Conservation (phyloP, 2,888 invertebrate species). For the Drosophila birchii region DNA sequence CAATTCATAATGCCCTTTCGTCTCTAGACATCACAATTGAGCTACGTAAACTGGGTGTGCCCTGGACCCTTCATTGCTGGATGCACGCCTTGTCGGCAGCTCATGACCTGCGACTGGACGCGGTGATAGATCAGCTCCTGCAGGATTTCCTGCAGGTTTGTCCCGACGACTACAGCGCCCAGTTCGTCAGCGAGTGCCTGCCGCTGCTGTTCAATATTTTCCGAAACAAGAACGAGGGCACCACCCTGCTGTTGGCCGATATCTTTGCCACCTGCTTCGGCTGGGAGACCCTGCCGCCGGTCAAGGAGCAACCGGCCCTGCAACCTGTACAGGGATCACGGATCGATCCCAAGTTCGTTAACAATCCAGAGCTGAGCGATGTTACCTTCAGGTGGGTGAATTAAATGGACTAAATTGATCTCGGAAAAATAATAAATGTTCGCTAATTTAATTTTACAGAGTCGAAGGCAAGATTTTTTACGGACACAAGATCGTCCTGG, state of each 20-base stretch:
- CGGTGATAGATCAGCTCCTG: constrained; percentile 93
- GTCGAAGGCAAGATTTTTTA: constrained; percentile 96
- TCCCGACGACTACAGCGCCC: constrained; percentile 94
- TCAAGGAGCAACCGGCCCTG: constrained; percentile 87
- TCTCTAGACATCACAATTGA: constrained; percentile 93
- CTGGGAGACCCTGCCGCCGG: constrained; percentile 92
- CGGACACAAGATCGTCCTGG: constrained; percentile 96
- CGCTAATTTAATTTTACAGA: constrained; percentile 83
- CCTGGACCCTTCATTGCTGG: constrained; percentile 97
- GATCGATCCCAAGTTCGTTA: constrained; percentile 96
- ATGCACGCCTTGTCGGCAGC: constrained; percentile 94
- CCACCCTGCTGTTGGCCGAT: constrained; percentile 93
- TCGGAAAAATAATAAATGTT: not conserved
- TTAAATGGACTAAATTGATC: too few species aligned
- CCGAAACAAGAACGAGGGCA: constrained; percentile 96
- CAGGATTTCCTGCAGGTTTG: constrained; percentile 96
- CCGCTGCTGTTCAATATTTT: constrained; percentile 95
- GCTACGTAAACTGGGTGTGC: constrained; percentile 92
- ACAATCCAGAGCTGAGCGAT: constrained; percentile 96
- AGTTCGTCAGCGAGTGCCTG: constrained; percentile 95
- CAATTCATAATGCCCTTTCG: too few species aligned
- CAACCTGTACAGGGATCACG: constrained; percentile 89
- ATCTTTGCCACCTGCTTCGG: constrained; percentile 96
- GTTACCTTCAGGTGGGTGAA: constrained; percentile 90
- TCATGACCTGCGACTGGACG: constrained; percentile 92